Base-by-base conservation (phyloP, 2,797 vertebrate species). In the Megalops cyprinoides region DNA sequence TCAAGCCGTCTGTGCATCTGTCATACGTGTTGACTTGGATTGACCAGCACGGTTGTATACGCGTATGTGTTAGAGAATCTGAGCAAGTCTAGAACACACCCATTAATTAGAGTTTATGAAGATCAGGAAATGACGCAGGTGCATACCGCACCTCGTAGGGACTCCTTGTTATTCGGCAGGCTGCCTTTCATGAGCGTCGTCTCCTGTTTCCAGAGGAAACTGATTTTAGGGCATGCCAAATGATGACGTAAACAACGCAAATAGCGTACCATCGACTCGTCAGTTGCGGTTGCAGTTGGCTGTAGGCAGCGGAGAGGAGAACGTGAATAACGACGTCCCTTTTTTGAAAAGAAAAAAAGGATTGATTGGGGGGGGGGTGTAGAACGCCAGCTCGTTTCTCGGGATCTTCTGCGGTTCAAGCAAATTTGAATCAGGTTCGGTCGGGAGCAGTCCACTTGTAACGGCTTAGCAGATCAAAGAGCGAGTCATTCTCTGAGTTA, bases 291-390 rank as follows among this genome's bases (percentile, higher is more conserved):
- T 34, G 8, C 25, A 56, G 31, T 37, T 75, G 55, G 25, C 62
- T 25, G 71, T 65, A 58, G 37, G 34, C 10, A 12, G 84, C 85
- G 82, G 76, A 81, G 25, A 81, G 67, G 42, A 71, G 53, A 90
- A 91, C 49, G 84, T 80, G 88, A 92, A 89, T 88, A 85, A 80
- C 82, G 67, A 86, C 91, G 91, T 84, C 82, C 81, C 84, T 87
- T 89, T 79, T 56, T 60, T 55, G 76, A 58, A 76, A 77, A 85
- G 73, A 60, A 60, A 31, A 79, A 78, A 84, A 65, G 74, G 37
- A 69, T 69, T 42, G 74, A 39, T 74, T 60, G 79, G 79, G 60
- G 78, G n/a, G n/a, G n/a, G n/a, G 39, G 62, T 74, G 86, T 85
- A 87, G 88, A 88, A 85, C 90, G 89, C 88, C 84, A 73, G 87